Conservation (phyloP, 2,113 vertebrate species). For the Albula glossodonta region DNA sequence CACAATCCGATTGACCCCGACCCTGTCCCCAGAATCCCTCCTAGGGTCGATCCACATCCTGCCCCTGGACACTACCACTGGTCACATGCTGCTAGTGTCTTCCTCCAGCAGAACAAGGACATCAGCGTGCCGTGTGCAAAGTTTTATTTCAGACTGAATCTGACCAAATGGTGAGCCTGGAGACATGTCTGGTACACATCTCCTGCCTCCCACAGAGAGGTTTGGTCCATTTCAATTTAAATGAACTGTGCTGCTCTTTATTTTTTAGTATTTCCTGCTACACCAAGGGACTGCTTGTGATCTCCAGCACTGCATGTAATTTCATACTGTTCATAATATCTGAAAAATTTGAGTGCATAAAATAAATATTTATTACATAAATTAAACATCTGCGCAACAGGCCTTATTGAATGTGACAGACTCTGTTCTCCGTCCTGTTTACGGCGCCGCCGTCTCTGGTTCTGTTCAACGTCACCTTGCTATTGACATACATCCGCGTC, state of each 20-base stretch:
- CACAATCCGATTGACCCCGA: background rate
- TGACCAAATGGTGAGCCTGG: background rate
- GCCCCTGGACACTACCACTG: background rate
- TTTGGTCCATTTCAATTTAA: too few species aligned
- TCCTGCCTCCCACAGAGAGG: too few species aligned
- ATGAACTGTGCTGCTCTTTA: too few species aligned
- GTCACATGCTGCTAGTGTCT: background rate
- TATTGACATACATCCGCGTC: too few species aligned
- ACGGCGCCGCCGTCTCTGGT: too few species aligned
- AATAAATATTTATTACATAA: background rate
- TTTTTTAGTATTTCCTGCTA: too few species aligned
- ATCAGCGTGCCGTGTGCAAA: background rate
- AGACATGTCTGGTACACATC: too few species aligned
- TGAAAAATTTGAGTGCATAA: too few species aligned
- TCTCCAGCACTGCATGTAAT: background rate
- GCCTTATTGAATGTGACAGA: background rate
- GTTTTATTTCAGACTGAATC: background rate
- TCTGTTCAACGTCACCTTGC: too few species aligned
- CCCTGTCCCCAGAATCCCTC: background rate
- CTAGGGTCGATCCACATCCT: background rate
- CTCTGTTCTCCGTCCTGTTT: background rate
- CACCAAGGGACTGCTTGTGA: background rate
- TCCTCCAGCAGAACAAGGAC: background rate
- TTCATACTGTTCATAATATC: too few species aligned
- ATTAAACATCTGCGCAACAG: background rate